These are phyloP conservation scores for Lagria hirta DNA, from an alignment of 2,888 invertebrate genomes.

Conservation along the genomic window DNA sequence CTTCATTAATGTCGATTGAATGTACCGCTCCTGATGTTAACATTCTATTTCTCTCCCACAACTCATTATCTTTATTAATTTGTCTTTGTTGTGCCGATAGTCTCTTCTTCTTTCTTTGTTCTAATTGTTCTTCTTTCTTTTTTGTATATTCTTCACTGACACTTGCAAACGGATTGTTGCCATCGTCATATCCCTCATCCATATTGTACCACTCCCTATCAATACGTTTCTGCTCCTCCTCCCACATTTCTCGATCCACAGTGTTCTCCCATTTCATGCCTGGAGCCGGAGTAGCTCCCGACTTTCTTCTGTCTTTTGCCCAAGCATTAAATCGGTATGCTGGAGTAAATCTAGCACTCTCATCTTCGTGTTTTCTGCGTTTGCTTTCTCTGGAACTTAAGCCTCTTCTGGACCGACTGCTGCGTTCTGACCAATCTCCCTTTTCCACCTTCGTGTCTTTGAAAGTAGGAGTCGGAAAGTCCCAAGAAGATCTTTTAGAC, in stretches of 20 bases:
- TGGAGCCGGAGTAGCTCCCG: conserved; percentile 65
- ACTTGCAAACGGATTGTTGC: conserved; percentile 88
- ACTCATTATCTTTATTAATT: conserved; percentile 96
- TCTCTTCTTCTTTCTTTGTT: conserved; percentile 85
- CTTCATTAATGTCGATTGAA: conserved; percentile 83
- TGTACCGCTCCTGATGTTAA: conserved; percentile 92
- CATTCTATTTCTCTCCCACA: conserved; percentile 99
- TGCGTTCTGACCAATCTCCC: conserved; percentile 49
- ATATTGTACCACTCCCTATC: conserved; percentile 98
- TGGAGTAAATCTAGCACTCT: conserved; percentile 83
- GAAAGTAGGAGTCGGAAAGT: conserved; percentile 82
- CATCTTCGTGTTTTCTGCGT: conserved; percentile 57
- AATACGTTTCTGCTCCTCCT: conserved; percentile 84
- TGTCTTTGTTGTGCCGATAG: conserved; percentile 95
- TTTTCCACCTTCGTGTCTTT: conserved; percentile 40
- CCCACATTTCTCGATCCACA: conserved; percentile 81
- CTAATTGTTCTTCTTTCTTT: conserved; percentile 90
- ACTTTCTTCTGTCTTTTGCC: conserved; percentile 67
- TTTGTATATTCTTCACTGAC: conserved; percentile 90
- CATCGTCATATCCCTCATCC: conserved; percentile 89
- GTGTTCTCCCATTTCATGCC: conserved; percentile 64
- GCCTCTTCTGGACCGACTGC: conserved; percentile 36
- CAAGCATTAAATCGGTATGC: conserved; percentile 82
- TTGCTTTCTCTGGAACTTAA: conserved; percentile 32
- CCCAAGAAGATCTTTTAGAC: conserved; percentile 81